A percentile compares a stretch with the other conserved stretches of the same genome.
Conservation (phyloP, 2,113 vertebrate species). For the Tympanuchus pallidicinctus region DNA sequence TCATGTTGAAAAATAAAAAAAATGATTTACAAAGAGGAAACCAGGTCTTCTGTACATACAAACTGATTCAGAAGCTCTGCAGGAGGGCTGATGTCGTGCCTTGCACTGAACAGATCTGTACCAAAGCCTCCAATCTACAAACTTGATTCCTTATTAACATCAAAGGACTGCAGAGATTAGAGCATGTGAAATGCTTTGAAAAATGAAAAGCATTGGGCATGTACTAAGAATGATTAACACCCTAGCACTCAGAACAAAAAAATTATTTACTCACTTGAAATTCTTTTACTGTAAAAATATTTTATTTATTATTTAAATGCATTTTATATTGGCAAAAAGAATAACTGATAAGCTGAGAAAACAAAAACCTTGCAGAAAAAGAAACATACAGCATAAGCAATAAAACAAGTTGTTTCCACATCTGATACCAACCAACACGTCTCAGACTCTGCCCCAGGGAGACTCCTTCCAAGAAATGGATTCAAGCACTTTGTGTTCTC, state of each 20-base stretch:
- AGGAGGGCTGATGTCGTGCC: slow-evolving; percentile 3
- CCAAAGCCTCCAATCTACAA: slow-evolving; percentile 19
- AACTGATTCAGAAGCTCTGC: slow-evolving; percentile 26
- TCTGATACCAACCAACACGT: not conserved
- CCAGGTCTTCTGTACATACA: not conserved
- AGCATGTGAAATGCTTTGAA: not conserved
- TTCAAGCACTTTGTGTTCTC: not conserved
- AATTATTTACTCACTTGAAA: not conserved
- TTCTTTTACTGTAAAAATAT: not conserved
- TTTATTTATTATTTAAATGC: slow-evolving; percentile 17
- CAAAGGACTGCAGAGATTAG: slow-evolving; percentile 30
- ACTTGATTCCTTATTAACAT: slow-evolving; percentile 24
- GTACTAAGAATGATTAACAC: not conserved
- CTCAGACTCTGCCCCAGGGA: not conserved
- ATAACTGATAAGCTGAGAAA: not conserved
- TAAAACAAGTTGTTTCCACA: not conserved
- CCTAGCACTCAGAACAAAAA: not conserved
- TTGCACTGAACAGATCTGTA: not conserved
- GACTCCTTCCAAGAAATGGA: not conserved
- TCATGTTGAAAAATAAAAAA: too few relatives aligned
- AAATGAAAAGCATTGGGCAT: slow-evolving; percentile 17
- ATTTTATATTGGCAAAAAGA: not conserved
- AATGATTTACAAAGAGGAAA: not conserved
- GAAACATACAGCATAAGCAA: not conserved
- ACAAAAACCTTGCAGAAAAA: not conserved